Base-by-base conservation (phyloP, 2,797 vertebrate genomes). In the Scarus forsteni region DNA sequence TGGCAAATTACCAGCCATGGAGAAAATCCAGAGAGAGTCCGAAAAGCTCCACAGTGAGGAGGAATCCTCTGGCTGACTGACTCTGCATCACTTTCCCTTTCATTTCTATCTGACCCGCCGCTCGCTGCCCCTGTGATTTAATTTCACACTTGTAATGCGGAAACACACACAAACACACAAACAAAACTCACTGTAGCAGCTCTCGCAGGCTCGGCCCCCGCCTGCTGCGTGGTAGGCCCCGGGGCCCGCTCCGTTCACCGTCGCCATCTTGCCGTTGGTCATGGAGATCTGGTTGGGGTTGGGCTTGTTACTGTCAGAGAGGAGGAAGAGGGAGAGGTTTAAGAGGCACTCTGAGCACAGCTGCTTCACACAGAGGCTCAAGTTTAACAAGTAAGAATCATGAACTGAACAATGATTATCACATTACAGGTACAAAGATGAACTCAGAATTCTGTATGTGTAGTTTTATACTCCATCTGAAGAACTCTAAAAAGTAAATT, bases 261-360 rank as follows among this genome's bases (percentile, higher is more conserved):
- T 93, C 18, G 95, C 94, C 92, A 97, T 95, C 81, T 98, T 99
- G 75, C 96, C 96, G 38, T 95, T 98, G 91, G 93, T 97, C 90
- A 94, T 92, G 5, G 96, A 96, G 92, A 99, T 97, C 93, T 99
- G 97, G 93, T 99, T 99, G 79, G 97, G 97, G 92, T 98, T 99
- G 91, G 98, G 97, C 92, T 99, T 99, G 92, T 98, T 99, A 94
- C 98, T 99, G 95, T 66, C 49, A 27, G 16, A 69, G 16, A 71
- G 40, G 45, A 16, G 5, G 16, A 3, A 39, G 38, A 9, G 60
- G 43, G 3, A 50, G 11, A 9, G 14, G 10, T 56, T 66, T 53
- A 65, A 15, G 27, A 65, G 45, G 39, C 16, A 53, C 11, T 48
- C 10, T 5, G 15, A 60, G 36, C 15, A 43, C 52, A 18, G 50